These are phyloP conservation scores for Aphis craccivora DNA, from an alignment of 1,140 invertebrate species.

Conservation along the genomic window DNA sequence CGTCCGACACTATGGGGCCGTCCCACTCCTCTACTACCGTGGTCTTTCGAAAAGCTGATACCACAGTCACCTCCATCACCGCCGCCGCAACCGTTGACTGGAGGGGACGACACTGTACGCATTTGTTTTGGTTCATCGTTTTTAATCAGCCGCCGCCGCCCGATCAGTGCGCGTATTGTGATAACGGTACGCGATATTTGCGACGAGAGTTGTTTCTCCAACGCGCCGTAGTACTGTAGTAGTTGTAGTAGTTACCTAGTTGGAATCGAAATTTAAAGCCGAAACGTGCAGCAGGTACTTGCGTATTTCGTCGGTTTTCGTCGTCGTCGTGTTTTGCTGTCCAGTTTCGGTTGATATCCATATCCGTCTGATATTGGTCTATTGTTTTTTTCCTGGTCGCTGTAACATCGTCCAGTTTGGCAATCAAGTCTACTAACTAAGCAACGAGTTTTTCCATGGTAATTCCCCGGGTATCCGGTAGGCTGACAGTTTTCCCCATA, in stretches of 20 bases:
- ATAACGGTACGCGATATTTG: constrained; percentile 39
- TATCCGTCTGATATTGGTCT: not conserved
- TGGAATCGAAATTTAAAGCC: not conserved
- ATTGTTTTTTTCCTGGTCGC: not conserved
- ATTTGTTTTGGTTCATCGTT: constrained; percentile 55
- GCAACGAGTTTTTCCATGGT: constrained; percentile 5
- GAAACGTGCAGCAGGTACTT: not conserved
- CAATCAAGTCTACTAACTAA: not conserved
- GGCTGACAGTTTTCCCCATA: not conserved
- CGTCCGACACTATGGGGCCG: not conserved
- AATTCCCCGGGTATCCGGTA: not conserved
- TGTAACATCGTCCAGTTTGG: not conserved
- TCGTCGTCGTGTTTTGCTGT: not conserved
- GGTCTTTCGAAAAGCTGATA: not conserved
- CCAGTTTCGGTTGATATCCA: not conserved
- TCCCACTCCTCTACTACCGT: not conserved
- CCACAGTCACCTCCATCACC: not conserved
- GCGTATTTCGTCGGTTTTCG: not conserved
- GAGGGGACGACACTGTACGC: constrained; percentile 34
- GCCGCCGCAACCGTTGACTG: not conserved
- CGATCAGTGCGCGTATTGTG: constrained; percentile 43
- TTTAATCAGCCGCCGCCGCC: constrained; percentile 44
- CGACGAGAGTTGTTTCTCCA: not conserved
- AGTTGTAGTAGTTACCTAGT: constrained; percentile 1
- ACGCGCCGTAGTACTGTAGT: not conserved